Evolutionary conservation across 1,140 invertebrate genomes (phyloP), one percentile per base, ranked within the genome.

Genomic region (Eciton burchellii): DNA sequence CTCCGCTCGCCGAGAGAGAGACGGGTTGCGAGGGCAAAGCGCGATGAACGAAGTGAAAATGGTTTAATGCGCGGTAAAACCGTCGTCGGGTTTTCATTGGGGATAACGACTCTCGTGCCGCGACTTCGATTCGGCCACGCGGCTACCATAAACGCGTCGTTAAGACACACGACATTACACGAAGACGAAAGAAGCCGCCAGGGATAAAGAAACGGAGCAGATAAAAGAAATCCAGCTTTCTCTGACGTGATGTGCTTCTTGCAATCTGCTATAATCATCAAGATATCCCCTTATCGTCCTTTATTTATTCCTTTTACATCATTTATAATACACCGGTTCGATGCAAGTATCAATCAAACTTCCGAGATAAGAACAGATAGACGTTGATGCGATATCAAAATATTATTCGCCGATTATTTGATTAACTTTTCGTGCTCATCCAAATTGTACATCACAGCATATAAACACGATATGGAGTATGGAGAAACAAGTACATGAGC

Each of bases 1-100:
- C 70, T 29, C 21, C 16, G 14, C 24, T 52, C 35, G n/a, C 12
- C 26, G 21, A 29, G 74, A 81, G 66, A 59, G 60, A 45, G 35
- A 79, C 14, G 29, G 49, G 52, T 49, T 35, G 43, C 49, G 65
- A 84, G 71, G 66, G 59, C 24, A 57, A 76, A 45, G 63, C 16
- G 26, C 49, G 57, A 82, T 54, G 54, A 65, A 83, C 83, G 73
- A 90, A 84, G 89, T 88, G 90, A 90, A 89, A 91, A 91, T 89
- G 87, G 86, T 90, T 91, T 88, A 89, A 90, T 88, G 84, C 68
- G 79, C 86, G 73, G 82, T 90, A 91, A 90, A 91, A n/a, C 77
- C 76, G 87, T 91, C 89, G 68, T 79, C 89, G 81, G 70, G 45
- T 85, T 56, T 62, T 65, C 54, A 49, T 57, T 63, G 26, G 24